Conservation (phyloP, 2,797 vertebrate genomes). For the Periophthalmus magnuspinnatus region DNA sequence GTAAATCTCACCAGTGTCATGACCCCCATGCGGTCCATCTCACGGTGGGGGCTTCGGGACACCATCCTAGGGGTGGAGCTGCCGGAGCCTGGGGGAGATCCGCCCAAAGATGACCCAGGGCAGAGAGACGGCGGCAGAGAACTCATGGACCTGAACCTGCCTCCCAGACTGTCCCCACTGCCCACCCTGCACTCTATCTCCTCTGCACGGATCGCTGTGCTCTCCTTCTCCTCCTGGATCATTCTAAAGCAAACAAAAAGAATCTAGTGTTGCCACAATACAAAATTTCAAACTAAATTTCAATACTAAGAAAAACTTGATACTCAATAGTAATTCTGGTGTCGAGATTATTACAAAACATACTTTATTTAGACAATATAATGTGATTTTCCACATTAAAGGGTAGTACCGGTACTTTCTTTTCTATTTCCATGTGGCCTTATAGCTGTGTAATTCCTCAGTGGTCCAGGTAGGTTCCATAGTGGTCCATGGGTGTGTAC, state of each 20-base stretch:
- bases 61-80: constrained; percentile 88
- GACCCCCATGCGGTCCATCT: constrained; percentile 91
- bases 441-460: too few species aligned
- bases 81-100: constrained; percentile 87
- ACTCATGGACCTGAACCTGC: constrained; percentile 85
- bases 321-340: too few species aligned
- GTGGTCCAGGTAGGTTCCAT: too few species aligned
- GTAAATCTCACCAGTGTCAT: constrained; percentile 88
- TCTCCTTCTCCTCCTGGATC: constrained; percentile 99
- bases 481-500: too few species aligned
- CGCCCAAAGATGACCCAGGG: constrained; percentile 80
- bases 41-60: constrained; percentile 89
- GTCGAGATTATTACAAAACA: too few species aligned
- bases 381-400: too few species aligned
- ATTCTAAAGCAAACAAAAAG: constrained; percentile 70
- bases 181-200: constrained; percentile 93
- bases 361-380: too few species aligned
- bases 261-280: too few species aligned
- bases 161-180: constrained; percentile 85
- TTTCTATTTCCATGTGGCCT: too few species aligned
- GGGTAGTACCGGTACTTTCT: too few species aligned
- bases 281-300: too few species aligned
- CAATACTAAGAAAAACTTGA: too few species aligned
- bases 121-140: constrained; percentile 81
- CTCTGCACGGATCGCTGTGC: constrained; percentile 89